Evolutionary conservation across 2,888 invertebrate genomes (phyloP).

Genomic region (Callyntrura sp.): DNA sequence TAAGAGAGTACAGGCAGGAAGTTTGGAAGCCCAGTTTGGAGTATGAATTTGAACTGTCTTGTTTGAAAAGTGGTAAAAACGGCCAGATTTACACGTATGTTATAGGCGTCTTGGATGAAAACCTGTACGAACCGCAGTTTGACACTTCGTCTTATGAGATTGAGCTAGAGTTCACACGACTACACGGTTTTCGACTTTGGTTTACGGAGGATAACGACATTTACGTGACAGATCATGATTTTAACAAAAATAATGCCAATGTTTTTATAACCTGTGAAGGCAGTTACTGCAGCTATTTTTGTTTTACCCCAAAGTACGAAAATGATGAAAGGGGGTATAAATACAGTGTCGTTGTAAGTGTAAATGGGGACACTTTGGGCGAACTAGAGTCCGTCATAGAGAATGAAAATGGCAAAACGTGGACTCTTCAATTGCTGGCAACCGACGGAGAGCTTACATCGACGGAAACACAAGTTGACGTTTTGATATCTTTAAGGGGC

Average conservation of each 20-base stretch:
- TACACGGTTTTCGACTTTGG: constrained; percentile 36
- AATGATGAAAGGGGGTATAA: background rate
- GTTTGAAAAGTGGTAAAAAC: constrained; percentile 5
- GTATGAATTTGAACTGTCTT: constrained; percentile 48
- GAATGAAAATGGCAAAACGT: background rate
- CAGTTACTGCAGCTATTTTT: constrained; percentile 39
- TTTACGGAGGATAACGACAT: constrained; percentile 11
- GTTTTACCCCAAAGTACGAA: background rate
- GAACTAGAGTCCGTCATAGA: background rate
- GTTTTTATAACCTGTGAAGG: constrained; percentile 44
- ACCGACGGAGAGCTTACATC: constrained; percentile 21
- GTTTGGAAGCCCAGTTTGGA: constrained; percentile 72
- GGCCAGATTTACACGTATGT: constrained; percentile 70
- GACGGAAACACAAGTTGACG: background rate
- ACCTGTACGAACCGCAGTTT: constrained; percentile 69
- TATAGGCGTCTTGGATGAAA: constrained; percentile 75
- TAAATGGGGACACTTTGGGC: background rate
- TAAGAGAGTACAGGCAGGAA: constrained; percentile 54
- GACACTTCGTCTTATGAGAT: background rate
- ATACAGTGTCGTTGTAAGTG: background rate
- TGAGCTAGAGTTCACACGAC: background rate
- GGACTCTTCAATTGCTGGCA: constrained; percentile 34
- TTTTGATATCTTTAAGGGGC: background rate
- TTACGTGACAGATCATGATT: constrained; percentile 69
- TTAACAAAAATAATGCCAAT: constrained; percentile 64